These are phyloP conservation scores for Ferdinandea cuprea DNA, from an alignment of 2,888 invertebrate genomes.

Conservation along the genomic window DNA sequence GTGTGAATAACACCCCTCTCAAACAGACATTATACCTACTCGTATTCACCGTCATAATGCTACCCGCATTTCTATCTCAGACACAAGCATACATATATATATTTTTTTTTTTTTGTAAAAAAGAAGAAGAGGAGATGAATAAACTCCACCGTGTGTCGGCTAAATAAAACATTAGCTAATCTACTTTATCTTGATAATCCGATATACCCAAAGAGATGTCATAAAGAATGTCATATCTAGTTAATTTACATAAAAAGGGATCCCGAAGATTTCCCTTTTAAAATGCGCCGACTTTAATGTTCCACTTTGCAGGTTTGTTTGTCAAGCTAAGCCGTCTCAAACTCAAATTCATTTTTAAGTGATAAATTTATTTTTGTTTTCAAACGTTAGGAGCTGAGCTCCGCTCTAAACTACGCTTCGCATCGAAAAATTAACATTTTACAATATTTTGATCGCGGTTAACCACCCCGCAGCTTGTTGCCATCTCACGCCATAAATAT, in stretches of 20 bases:
- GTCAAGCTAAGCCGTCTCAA: conserved; percentile 38
- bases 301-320: conserved; percentile 49
- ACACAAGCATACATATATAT: no score
- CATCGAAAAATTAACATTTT: conserved; percentile 10
- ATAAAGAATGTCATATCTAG: conserved; percentile 57
- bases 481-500: conserved; percentile 56
- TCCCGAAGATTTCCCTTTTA: conserved; percentile 33
- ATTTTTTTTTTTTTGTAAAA: no score
- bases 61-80: no score
- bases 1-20: no score
- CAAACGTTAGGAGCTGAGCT: conserved; percentile 15
- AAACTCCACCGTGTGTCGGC: not conserved
- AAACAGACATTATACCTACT: no score
- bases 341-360: not conserved
- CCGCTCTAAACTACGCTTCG: conserved; percentile 13
- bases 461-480: conserved; percentile 8
- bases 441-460: conserved; percentile 32
- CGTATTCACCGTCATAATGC: no score
- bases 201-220: conserved; percentile 19
- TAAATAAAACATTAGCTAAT: conserved; percentile 29
- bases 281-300: conserved; percentile 39
- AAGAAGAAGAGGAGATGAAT: no score
- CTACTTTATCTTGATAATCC: conserved; percentile 45
- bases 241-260: conserved; percentile 59
- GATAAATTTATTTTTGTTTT: conserved; percentile 7